These are phyloP conservation scores for Labrus mixtus DNA, from an alignment of 2,113 vertebrate genomes.

Conservation along the genomic window DNA sequence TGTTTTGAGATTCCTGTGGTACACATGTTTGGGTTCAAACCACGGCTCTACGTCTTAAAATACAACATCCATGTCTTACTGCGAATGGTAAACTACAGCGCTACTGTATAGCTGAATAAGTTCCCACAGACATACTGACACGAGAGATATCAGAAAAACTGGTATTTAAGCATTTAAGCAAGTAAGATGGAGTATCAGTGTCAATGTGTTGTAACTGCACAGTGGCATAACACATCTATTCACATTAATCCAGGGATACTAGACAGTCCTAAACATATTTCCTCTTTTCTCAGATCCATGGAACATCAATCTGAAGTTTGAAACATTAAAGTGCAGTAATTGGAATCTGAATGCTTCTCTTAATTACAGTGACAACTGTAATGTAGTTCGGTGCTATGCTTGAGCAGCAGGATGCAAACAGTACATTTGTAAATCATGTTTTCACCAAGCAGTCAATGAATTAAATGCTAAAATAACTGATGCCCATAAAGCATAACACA, in stretches of 20 bases:
- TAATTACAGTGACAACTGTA: conserved; percentile 48
- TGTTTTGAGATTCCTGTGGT: conserved; percentile 72
- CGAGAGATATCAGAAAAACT: conserved; percentile 15
- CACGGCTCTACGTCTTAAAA: conserved; percentile 65
- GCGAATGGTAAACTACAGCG: conserved; percentile 47
- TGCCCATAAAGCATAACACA: not conserved
- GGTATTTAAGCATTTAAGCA: conserved; percentile 17
- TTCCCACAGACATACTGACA: conserved; percentile 69
- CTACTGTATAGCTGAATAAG: conserved; percentile 18
- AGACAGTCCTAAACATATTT: conserved; percentile 7
- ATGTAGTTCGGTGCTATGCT: conserved; percentile 8
- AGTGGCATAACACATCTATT: not conserved
- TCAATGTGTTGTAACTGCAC: not conserved
- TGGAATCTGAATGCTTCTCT: conserved; percentile 31
- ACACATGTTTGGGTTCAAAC: conserved; percentile 60
- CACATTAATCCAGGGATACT: not conserved
- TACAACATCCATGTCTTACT: conserved; percentile 57
- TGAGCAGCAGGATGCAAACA: conserved; percentile 28
- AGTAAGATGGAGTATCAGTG: not conserved
- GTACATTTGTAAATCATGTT: conserved; percentile 6
- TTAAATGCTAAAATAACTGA: conserved; percentile 29
- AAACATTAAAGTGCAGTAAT: conserved; percentile 27
- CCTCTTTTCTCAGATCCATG: conserved; percentile 1
- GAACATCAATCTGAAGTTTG: conserved; percentile 9
- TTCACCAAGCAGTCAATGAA: conserved; percentile 10